Evolutionary conservation across 2,888 invertebrate genomes (phyloP), one percentile per base, ranked within the genome.

Genomic region (Furcula furcula): DNA sequence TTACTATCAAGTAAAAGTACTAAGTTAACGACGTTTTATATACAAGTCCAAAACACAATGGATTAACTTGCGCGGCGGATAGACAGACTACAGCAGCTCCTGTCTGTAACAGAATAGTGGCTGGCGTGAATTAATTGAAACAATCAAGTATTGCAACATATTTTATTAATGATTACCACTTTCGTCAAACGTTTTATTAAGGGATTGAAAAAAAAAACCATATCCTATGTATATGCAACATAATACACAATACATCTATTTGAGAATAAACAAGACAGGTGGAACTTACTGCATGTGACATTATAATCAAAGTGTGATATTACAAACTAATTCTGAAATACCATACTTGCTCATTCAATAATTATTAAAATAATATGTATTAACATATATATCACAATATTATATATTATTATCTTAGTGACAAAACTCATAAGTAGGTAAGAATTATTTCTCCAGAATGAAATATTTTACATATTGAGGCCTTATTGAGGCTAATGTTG

Each of bases 101-200:
- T n/a, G n/a, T n/a, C n/a, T n/a, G n/a, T n/a, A n/a, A n/a, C n/a
- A n/a, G n/a, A n/a, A n/a, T n/a, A n/a, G n/a, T n/a, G n/a, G n/a
- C n/a, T n/a, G n/a, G n/a, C n/a, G n/a, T 7, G 2, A 13, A 15
- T 1, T 15, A 2, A 27, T 5, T 18, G 7, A 28, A 18, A 28
- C 18, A 57, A 49, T n/a, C 61, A 48, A 59, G 51, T 67, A 65
- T 66, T 78, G 68, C 72, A 81, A 80, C 77, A 73, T 77, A 46
- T 71, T 79, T 80, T 76, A 76, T 79, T 28, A 82, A 67, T 68
- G 67, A 68, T 76, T 74, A 79, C 76, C 67, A 79, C 71, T 73
- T 68, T 76, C 57, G 65, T 76, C 69, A 77, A 76, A 76, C 67
- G 58, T 63, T 66, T 61, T 64, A 60, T 48, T 66, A 69, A 52